A percentile compares a stretch with the other conserved stretches of the same genome.
These are phyloP conservation scores for Anas flavirostris DNA, from an alignment of 2,797 vertebrate genomes.

Conservation along the genomic window DNA sequence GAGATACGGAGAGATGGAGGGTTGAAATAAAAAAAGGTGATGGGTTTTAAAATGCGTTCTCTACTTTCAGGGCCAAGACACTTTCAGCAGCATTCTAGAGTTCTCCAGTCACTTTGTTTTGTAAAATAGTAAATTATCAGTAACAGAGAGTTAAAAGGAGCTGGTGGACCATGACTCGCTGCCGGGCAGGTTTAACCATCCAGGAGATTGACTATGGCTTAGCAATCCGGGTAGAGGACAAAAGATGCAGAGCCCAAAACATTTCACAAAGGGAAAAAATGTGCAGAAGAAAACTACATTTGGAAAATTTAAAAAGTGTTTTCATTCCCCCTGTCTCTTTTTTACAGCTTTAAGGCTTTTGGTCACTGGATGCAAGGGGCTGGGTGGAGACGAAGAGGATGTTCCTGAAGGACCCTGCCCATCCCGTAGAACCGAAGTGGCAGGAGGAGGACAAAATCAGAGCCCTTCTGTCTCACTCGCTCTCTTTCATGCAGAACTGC, in stretches of 20 bases:
- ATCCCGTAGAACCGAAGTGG: not conserved
- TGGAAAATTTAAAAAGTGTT: not conserved
- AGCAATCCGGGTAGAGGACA: not conserved
- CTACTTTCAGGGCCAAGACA: not conserved
- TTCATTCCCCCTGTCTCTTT: accelerated
- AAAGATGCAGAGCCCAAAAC: not conserved
- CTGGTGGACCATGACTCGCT: not conserved
- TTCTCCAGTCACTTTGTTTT: not conserved
- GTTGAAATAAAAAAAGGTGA: not conserved
- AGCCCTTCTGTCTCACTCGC: not conserved
- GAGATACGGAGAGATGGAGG: conserved; percentile 9
- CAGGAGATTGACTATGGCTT: not conserved
- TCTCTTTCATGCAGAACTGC: not conserved
- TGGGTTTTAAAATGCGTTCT: conserved; percentile 6
- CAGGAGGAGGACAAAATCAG: not conserved
- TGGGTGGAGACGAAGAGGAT: not conserved
- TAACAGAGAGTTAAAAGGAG: not conserved
- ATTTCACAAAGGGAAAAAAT: not conserved
- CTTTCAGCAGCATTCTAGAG: not conserved
- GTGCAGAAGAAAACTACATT: not conserved
- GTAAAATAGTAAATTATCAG: not conserved
- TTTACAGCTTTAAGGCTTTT: not conserved
- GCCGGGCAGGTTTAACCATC: not conserved
- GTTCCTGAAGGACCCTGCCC: not conserved
- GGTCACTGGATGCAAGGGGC: too few relatives aligned